Percentiles rank a stretch among this genome's conserved stretches.
Conservation (phyloP, 1,140 invertebrate species). For the Drosophila mayri region DNA sequence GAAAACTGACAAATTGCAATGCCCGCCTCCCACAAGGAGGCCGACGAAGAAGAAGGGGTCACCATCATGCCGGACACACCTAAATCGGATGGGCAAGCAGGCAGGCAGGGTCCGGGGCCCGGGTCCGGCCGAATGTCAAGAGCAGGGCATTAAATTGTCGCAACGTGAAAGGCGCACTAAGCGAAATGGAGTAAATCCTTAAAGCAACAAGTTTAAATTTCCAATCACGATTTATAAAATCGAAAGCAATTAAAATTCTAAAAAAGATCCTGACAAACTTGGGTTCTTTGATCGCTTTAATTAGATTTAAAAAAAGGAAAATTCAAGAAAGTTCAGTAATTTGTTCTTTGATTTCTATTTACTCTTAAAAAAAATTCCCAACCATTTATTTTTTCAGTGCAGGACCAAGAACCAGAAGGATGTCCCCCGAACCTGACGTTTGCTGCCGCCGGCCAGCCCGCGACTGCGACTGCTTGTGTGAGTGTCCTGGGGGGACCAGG, state of each 20-base stretch:
- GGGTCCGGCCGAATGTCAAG: constrained; percentile 65
- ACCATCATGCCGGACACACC: constrained; percentile 20
- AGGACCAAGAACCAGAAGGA: constrained; percentile 16
- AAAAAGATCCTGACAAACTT: background rate
- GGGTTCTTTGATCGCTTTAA: background rate
- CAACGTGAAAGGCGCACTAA: constrained; percentile 47
- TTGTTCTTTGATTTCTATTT: background rate
- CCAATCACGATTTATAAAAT: background rate
- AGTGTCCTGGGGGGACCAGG: constrained; percentile 3
- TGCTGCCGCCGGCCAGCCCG: constrained; percentile 23
- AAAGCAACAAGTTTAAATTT: constrained; percentile 12
- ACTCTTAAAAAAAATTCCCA: background rate
- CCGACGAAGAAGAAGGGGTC: background rate
- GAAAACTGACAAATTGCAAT: constrained; percentile 39
- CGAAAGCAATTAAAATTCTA: background rate
- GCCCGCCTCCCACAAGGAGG: background rate
- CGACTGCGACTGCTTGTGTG: background rate
- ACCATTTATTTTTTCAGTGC: background rate
- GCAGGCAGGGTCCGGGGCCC: background rate
- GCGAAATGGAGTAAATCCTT: background rate
- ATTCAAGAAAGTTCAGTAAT: background rate
- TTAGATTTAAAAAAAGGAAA: background rate
- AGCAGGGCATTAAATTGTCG: constrained; percentile 76
- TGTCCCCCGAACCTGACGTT: constrained; percentile 29
- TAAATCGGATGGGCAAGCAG: constrained; percentile 47